Percentiles rank a stretch among this genome's conserved stretches.
Evolutionary conservation across 2,888 invertebrate species (phyloP).

Genomic region (Glyphotaelius pellucidus): DNA sequence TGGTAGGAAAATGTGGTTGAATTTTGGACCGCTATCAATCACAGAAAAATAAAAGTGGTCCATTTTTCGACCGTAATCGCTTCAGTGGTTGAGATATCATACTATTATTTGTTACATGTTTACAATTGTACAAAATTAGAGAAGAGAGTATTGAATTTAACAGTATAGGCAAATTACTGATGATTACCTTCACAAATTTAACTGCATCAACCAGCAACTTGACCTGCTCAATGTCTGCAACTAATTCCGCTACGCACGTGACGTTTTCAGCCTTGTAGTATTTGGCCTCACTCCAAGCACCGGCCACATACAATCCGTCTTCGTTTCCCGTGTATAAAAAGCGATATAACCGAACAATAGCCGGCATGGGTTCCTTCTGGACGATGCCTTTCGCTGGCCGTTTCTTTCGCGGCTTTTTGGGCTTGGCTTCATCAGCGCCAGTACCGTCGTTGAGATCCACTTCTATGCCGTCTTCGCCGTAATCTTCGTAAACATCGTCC

Average conservation of each 20-base stretch:
- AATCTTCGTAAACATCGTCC: background rate
- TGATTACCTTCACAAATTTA: constrained; percentile 57
- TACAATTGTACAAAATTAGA: background rate
- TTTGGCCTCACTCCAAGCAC: constrained; percentile 76
- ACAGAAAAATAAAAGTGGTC: too few relatives aligned
- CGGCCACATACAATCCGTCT: constrained; percentile 77
- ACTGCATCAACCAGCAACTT: constrained; percentile 56
- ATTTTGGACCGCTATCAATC: too few relatives aligned
- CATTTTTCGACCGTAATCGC: too few relatives aligned
- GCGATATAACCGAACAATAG: constrained; percentile 73
- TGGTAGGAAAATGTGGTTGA: too few relatives aligned
- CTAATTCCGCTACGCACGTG: constrained; percentile 39
- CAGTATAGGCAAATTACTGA: background rate
- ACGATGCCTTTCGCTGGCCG: background rate
- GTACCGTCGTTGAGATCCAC: background rate
- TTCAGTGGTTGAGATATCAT: too few relatives aligned
- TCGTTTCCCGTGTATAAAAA: constrained; percentile 78
- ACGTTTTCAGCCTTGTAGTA: constrained; percentile 75
- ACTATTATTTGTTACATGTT: background rate
- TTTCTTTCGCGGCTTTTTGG: constrained; percentile 40
- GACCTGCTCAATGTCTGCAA: constrained; percentile 40
- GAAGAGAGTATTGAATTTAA: too few relatives aligned
- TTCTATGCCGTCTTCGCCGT: background rate
- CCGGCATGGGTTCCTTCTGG: constrained; percentile 47
- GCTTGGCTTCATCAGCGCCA: constrained; percentile 9